These are phyloP conservation scores for Plemyria rubiginata DNA, from an alignment of 2,888 invertebrate genomes.

Conservation along the genomic window DNA sequence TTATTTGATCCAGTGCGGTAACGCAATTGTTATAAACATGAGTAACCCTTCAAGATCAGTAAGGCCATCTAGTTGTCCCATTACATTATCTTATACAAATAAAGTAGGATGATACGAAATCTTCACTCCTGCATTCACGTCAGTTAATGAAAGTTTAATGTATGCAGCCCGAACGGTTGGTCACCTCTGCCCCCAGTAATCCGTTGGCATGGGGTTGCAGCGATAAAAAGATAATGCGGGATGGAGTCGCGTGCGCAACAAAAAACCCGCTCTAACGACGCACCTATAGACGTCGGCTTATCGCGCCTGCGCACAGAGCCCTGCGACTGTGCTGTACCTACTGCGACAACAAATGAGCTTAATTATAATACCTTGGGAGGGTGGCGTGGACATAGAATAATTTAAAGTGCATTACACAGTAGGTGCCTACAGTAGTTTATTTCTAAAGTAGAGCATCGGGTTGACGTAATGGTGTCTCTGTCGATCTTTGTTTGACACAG, in stretches of 20 bases:
- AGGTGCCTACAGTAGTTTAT: neutral
- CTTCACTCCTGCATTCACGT: too few relatives aligned
- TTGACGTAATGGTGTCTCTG: neutral
- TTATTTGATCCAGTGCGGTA: too few relatives aligned
- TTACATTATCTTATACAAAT: too few relatives aligned
- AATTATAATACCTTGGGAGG: slow-evolving; percentile 80
- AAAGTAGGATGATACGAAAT: too few relatives aligned
- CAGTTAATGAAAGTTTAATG: neutral
- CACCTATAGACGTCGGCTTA: slow-evolving; percentile 80
- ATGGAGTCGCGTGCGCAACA: slow-evolving; percentile 78
- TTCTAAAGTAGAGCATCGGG: neutral
- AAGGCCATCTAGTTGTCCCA: too few relatives aligned
- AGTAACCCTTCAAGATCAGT: too few relatives aligned
- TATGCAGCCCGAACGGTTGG: slow-evolving; percentile 47
- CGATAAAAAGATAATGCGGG: slow-evolving; percentile 84
- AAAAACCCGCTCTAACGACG: slow-evolving; percentile 75
- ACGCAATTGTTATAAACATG: too few relatives aligned
- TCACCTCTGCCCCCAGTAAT: slow-evolving; percentile 69
- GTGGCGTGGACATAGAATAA: slow-evolving; percentile 31
- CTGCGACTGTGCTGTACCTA: slow-evolving; percentile 38
- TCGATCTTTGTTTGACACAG: neutral
- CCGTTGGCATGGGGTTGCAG: slow-evolving; percentile 76
- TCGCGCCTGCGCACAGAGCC: slow-evolving; percentile 75
- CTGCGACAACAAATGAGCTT: slow-evolving; percentile 77
- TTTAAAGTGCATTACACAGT: slow-evolving; percentile 11